Base-by-base conservation (phyloP, 1,140 invertebrate genomes). In the Brachionus koreanus region DNA sequence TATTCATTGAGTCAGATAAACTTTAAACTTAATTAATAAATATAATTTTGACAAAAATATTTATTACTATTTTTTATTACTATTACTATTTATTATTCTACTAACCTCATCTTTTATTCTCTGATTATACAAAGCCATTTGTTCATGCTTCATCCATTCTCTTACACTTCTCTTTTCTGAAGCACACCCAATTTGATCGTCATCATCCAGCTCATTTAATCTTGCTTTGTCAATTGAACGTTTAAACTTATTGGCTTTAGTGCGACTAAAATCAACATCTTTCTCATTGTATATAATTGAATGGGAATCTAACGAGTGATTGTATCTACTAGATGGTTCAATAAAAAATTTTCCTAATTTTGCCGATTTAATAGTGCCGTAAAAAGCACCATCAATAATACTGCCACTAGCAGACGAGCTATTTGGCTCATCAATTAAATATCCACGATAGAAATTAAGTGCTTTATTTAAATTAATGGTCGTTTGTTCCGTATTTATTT, bases 371-470 rank as follows among this genome's bases (percentile, higher is more conserved):
- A 79, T 61, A 23, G 76, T 79, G 33, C 76, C 76, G 57, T 79
- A 79, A 25, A 79, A 79, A 42, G 43, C 76, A 23, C 76, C 76
- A 16, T 79, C 76, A 23, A 79, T 79, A 13, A 79, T 79, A 39
- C 76, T 79, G n/a, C 76, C 76, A 61, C 76, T 79, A 2, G 49
- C 76, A 33, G 35, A 42, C 9, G 76, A 79, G 39, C 49, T 57
- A 65, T 63, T 12, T n/a, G 76, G 76, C 39, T 79, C 49, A 12
- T 79, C 76, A 33, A 61, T 12, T 5, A 79, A 65, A 6, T 61
- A 79, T 13, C 76, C 76, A 12, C 25, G n/a, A 29, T 79, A 79
- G 61, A 79, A 79, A 61, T 57, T 79, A 0, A 79, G 9, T 29
- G n/a, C 35, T 29, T 39, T 61, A 12, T 79, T 65, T 19, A 65